Evolutionary conservation across 2,113 vertebrate species (phyloP).

Genomic region (Urocolius indicus): DNA sequence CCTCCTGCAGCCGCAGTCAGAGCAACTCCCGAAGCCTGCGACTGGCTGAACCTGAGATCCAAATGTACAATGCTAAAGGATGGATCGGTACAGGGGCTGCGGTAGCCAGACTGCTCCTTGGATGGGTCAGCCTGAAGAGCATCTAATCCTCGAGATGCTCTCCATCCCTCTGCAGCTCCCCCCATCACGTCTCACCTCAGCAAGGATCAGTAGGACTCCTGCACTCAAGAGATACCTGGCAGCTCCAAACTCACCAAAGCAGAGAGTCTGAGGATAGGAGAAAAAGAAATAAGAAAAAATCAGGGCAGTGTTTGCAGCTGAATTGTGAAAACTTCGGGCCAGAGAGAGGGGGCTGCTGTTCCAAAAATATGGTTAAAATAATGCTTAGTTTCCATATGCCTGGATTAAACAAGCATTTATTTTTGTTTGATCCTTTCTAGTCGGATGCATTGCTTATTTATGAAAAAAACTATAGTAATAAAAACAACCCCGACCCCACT

Average conservation of each 20-base stretch:
- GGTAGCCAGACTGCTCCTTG: rapidly evolving
- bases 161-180: neutral
- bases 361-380: conserved; percentile 36
- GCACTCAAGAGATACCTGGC: neutral
- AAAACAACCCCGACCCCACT: neutral
- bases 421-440: conserved; percentile 36
- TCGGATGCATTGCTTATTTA: conserved; percentile 9
- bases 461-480: conserved; percentile 42
- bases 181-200: rapidly evolving
- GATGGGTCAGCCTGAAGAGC: neutral
- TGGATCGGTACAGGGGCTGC: rapidly evolving
- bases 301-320: neutral
- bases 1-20: neutral
- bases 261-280: neutral
- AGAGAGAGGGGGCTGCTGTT: conserved; percentile 1
- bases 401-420: conserved; percentile 31
- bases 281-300: neutral
- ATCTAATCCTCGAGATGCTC: neutral
- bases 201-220: neutral
- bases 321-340: neutral
- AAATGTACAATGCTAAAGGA: neutral
- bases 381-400: neutral
- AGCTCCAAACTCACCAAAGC: neutral
- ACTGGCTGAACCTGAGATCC: neutral
- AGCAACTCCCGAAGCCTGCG: neutral